These are phyloP conservation scores for Hydraecia micacea DNA, from an alignment of 2,888 invertebrate genomes.

Conservation along the genomic window DNA sequence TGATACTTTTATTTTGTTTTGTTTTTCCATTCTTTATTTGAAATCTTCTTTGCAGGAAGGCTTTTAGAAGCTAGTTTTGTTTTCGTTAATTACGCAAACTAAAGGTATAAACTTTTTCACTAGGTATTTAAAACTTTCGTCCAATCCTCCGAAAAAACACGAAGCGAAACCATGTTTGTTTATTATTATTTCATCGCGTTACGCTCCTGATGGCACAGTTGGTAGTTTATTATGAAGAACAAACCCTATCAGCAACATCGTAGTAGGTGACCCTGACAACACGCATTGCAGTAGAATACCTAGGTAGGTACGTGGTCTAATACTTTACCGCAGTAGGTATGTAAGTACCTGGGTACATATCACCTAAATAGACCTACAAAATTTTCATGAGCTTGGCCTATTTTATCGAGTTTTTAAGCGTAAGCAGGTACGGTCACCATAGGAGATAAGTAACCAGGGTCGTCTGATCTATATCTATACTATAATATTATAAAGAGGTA, in stretches of 20 bases:
- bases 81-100: not conserved
- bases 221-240: not conserved
- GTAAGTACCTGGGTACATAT: not conserved
- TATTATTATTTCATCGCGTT: not conserved
- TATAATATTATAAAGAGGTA: too few relatives aligned
- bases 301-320: not conserved
- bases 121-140: not conserved
- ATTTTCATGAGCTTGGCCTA: not conserved
- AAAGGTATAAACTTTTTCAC: not conserved
- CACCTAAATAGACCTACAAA: not conserved
- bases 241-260: not conserved
- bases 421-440: not conserved
- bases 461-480: too few relatives aligned
- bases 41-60: not conserved
- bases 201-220: not conserved
- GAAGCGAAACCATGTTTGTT: conserved; percentile 6
- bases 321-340: not conserved
- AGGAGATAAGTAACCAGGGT: not conserved
- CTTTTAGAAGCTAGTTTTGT: not conserved
- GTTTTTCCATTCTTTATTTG: not conserved
- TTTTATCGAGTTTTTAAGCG: not conserved
- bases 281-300: conserved; percentile 7
- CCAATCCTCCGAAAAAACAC: not conserved
- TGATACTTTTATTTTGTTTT: conserved; percentile 26
- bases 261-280: not conserved